Evolutionary conservation across 1,140 invertebrate genomes (phyloP).

Genomic region (Pinna nobilis): DNA sequence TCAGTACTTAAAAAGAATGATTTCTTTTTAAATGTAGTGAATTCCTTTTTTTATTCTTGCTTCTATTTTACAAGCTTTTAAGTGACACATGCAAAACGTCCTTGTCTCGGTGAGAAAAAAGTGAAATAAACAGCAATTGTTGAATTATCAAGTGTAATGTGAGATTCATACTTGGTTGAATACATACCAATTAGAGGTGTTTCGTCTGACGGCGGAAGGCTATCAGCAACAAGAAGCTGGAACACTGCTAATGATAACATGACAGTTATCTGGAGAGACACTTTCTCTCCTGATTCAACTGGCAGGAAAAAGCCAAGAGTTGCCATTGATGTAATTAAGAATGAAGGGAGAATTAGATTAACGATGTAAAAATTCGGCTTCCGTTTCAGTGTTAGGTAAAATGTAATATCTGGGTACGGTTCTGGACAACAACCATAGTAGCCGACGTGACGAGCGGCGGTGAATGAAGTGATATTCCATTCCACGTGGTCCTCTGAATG

Average conservation of each 20-base stretch:
- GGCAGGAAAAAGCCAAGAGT: slow-evolving; percentile 97
- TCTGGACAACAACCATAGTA: slow-evolving; percentile 41
- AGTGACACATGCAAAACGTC: no score
- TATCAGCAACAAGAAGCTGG: slow-evolving; percentile 88
- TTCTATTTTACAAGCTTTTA: no score
- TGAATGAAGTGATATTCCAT: slow-evolving; percentile 76
- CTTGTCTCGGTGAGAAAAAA: no score
- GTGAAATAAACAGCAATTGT: neutral
- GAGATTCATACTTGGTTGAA: neutral
- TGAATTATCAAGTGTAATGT: neutral
- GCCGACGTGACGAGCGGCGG: slow-evolving; percentile 79
- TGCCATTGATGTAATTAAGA: slow-evolving; percentile 85
- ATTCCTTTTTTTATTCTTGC: no score
- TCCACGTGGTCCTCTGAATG: slow-evolving; percentile 57
- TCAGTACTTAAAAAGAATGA: no score
- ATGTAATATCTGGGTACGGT: slow-evolving; percentile 55
- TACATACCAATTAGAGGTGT: slow-evolving; percentile 76
- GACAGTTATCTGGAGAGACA: slow-evolving; percentile 92
- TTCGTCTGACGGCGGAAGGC: slow-evolving; percentile 94
- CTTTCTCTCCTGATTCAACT: slow-evolving; percentile 98
- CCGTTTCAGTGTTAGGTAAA: slow-evolving; percentile 47
- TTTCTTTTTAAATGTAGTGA: no score
- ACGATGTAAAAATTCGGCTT: slow-evolving; percentile 59
- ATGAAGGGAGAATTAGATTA: slow-evolving; percentile 62
- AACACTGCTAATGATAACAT: slow-evolving; percentile 56